These are phyloP conservation scores for Speoplatyrhinus poulsoni DNA, from an alignment of 2,113 vertebrate species.

Conservation along the genomic window DNA sequence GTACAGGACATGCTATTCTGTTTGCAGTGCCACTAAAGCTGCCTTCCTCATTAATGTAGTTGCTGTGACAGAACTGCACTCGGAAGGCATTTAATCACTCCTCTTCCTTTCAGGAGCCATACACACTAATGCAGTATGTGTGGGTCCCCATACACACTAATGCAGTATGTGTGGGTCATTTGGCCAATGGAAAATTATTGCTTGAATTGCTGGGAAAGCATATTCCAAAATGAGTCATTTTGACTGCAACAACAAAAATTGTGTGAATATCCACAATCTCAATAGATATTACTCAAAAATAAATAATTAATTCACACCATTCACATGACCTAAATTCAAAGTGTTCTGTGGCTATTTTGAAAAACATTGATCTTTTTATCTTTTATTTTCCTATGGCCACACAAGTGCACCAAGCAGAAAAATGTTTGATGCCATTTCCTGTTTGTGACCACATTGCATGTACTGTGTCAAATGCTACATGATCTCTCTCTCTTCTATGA, in stretches of 20 bases:
- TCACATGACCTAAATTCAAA: too few relatives aligned
- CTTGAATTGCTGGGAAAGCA: constrained; percentile 25
- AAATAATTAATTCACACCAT: too few relatives aligned
- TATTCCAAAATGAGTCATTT: constrained; percentile 11
- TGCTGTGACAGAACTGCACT: constrained; percentile 37
- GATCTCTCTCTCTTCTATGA: background rate
- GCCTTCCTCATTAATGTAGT: constrained; percentile 17
- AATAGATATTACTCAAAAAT: too few relatives aligned
- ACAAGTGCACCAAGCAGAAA: too few relatives aligned
- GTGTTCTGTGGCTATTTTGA: too few relatives aligned
- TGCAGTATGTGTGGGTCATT: constrained; percentile 20
- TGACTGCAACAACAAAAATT: constrained; percentile 72
- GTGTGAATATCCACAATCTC: constrained; percentile 75
- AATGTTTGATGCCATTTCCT: background rate
- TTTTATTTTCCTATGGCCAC: background rate
- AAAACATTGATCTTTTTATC: background rate
- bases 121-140: constrained; percentile 33
- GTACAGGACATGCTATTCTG: constrained; percentile 32
- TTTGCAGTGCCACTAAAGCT: constrained; percentile 19
- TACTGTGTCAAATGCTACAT: too few relatives aligned
- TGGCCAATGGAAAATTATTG: constrained; percentile 32
- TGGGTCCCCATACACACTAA: too few relatives aligned
- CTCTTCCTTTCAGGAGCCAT: constrained; percentile 30
- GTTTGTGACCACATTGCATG: too few relatives aligned
- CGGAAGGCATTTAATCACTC: constrained; percentile 55